Evolutionary conservation across 2,113 vertebrate genomes (phyloP).

Genomic region (Andinoacara biseriatus): DNA sequence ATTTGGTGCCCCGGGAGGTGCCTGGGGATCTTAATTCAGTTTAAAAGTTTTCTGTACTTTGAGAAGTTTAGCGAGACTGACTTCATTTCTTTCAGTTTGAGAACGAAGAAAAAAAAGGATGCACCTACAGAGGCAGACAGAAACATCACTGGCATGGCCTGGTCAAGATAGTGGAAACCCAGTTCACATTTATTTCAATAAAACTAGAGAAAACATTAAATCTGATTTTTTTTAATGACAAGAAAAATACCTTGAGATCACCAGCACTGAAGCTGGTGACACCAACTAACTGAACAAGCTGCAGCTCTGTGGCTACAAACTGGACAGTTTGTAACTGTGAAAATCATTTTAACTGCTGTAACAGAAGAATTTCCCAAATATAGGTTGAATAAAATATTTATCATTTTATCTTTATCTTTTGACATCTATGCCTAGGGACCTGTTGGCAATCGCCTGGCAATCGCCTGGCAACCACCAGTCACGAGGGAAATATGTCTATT

Average conservation of each 20-base stretch:
- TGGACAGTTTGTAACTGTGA: background rate
- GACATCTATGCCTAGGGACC: background rate
- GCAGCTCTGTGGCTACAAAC: background rate
- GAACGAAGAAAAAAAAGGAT: background rate
- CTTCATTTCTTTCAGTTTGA: background rate
- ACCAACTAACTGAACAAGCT: background rate
- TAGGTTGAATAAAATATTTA: background rate
- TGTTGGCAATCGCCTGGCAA: background rate
- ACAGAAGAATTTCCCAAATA: background rate
- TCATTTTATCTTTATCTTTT: background rate
- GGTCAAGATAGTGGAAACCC: background rate
- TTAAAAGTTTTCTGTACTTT: slow-evolving; percentile 7
- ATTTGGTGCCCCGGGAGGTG: background rate
- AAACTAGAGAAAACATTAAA: background rate
- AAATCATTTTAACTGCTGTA: background rate
- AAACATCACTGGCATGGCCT: background rate
- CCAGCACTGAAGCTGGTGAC: background rate
- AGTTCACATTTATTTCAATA: background rate
- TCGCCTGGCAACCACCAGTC: background rate
- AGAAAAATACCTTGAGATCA: background rate
- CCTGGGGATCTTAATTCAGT: background rate
- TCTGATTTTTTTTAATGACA: background rate
- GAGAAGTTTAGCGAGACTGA: background rate
- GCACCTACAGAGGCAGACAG: background rate
- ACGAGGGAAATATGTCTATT: background rate